Evolutionary conservation across 2,888 invertebrate genomes (phyloP).

Genomic region (Acleris literana): DNA sequence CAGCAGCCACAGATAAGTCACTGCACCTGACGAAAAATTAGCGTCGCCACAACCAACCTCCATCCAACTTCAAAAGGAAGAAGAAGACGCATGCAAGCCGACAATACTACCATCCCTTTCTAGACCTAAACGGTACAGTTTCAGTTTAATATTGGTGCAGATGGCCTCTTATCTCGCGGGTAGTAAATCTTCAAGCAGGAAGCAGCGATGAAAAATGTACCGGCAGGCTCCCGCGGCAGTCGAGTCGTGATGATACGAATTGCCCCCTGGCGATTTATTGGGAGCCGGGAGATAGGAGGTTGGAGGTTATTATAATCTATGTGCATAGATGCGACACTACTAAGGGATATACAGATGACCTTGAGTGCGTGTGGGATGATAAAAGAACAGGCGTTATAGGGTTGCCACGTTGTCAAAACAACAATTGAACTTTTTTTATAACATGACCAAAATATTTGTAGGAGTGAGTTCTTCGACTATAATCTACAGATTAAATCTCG

Average conservation of each 20-base stretch:
- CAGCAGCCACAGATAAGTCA: constrained; percentile 19
- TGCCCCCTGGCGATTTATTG: constrained; percentile 48
- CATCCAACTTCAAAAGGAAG: constrained; percentile 27
- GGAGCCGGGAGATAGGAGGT: constrained; percentile 41
- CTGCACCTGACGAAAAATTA: constrained; percentile 26
- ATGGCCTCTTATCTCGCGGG: constrained; percentile 54
- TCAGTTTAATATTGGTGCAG: constrained; percentile 44
- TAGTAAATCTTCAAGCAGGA: constrained; percentile 62
- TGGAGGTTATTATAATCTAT: constrained; percentile 41
- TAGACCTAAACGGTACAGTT: constrained; percentile 26
- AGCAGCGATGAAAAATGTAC: constrained; percentile 63
- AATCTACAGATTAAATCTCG: constrained; percentile 6
- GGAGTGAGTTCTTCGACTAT: background rate
- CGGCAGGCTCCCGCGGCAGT: constrained; percentile 44
- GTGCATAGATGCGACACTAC: constrained; percentile 15
- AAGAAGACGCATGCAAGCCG: constrained; percentile 14
- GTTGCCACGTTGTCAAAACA: constrained; percentile 3
- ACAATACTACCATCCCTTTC: constrained; percentile 14
- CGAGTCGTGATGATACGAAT: constrained; percentile 53
- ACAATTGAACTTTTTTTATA: background rate
- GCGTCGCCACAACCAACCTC: constrained; percentile 20
- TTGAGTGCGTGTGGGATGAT: background rate
- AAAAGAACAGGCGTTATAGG: constrained; percentile 1
- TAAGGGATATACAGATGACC: background rate
- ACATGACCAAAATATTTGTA: background rate